Conservation (phyloP, 2,797 vertebrate species). For the Notolepis coatsorum region DNA sequence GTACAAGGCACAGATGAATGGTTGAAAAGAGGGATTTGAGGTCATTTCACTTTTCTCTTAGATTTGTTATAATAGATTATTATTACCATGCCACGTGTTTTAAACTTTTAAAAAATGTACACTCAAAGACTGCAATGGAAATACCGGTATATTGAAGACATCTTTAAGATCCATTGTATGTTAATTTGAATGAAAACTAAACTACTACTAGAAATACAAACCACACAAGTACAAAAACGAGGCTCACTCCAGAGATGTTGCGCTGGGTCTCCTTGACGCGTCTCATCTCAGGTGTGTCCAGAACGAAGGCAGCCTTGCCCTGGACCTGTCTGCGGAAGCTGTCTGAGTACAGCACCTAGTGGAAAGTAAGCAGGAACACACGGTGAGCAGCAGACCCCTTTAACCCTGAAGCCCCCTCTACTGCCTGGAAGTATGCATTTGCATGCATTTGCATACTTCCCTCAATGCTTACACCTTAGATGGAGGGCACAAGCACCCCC, state of each 20-base stretch:
- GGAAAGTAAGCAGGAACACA: conserved; percentile 7
- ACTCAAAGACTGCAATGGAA: no score
- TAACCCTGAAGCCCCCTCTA: neutral
- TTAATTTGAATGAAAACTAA: no score
- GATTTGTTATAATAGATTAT: neutral
- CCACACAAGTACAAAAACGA: neutral
- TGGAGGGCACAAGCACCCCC: no score
- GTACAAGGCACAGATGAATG: conserved; percentile 7
- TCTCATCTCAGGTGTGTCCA: conserved; percentile 98
- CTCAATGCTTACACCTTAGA: no score
- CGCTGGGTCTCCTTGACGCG: conserved; percentile 93
- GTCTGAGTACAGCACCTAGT: conserved; percentile 96
- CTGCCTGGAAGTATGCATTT: no score
- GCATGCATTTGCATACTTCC: no score
- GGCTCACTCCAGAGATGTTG: conserved; percentile 92
- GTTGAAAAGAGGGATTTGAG: neutral
- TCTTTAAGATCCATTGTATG: no score
- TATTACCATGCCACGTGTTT: no score
- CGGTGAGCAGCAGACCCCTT: neutral
- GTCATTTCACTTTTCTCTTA: neutral
- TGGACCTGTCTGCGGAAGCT: conserved; percentile 98
- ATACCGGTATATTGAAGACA: no score
- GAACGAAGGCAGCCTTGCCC: conserved; percentile 93
- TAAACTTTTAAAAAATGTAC: conserved; percentile 92
- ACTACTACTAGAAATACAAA: no score